Base-by-base conservation (phyloP, 2,888 invertebrate species). In the Pterostichus madidus region DNA sequence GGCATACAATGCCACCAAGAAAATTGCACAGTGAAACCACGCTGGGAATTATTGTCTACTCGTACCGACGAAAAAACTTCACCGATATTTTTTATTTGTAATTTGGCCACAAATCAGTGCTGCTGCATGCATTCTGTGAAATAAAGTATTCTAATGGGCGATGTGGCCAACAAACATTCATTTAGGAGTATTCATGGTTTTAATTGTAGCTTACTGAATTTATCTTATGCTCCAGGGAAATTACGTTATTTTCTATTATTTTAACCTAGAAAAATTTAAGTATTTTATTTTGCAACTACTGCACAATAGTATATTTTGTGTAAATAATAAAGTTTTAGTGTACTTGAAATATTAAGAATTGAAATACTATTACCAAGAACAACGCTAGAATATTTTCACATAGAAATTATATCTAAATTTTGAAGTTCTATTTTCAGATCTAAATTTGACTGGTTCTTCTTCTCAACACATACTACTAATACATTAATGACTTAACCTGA, bases 161-260 rank as follows among this genome's bases (percentile, higher is more conserved):
- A 71, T 71, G 17, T 15, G 68, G 44, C 39, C 61, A 15, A 56
- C 68, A 17, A 71, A 71, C 68, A 71, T 71, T 44, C 44, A 71
- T 71, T 71, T 44, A 71, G 35, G n/a, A 64, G 64, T 35, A 64
- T 64, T 64, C 64, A 64, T 64, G 64, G 31, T n/a, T 64, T 64
- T 64, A 64, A 64, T 64, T 64, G 64, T n/a, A 35, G 31, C 35
- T n/a, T 5, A n/a, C 13, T 13, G 35, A 5, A 64, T n/a, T 64
- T 64, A 64, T 64, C 32, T 64, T 64, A 64, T 6, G n/a, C 35
- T 4, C 6, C n/a, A 35, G 64, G 13, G 35, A 35, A 35, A 64
- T 11, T 35, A 13, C 64, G 13, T n/a, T 35, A n/a, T 35, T 35
- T 64, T 64, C 5, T 59, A 15, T 39, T 39, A 13, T 49, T 49